Percentiles rank a stretch among this genome's conserved stretches.
Conservation (phyloP, 2,888 invertebrate genomes). For the Caenorhabditis plicata region DNA sequence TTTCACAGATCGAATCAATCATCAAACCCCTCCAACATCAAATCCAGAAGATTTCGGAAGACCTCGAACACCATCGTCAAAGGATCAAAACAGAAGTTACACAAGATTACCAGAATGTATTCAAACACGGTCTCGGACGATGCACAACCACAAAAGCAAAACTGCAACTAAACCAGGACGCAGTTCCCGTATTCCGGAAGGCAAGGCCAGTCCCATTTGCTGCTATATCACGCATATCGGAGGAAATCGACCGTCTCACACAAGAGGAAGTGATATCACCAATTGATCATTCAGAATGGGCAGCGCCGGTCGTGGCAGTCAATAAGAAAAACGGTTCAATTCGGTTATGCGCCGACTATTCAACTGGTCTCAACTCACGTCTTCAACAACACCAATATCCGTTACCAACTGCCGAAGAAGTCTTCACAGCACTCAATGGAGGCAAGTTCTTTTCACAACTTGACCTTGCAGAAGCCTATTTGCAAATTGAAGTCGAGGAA, state of each 20-base stretch:
- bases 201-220: conserved; percentile 23
- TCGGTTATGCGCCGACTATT: conserved; percentile 48
- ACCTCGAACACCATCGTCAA: no score
- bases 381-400: conserved; percentile 37
- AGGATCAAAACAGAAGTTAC: no score
- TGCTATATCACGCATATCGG: neutral
- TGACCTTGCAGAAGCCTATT: conserved; percentile 48
- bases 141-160: conserved; percentile 14
- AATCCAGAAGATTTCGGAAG: no score
- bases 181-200: conserved; percentile 13
- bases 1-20: no score
- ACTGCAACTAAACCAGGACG: conserved; percentile 17
- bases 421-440: conserved; percentile 40
- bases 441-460: conserved; percentile 32
- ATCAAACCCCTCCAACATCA: no score
- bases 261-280: conserved; percentile 16
- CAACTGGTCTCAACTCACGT: conserved; percentile 41
- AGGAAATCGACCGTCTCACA: conserved; percentile 33
- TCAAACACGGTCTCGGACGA: conserved; percentile 15
- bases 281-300: conserved; percentile 40
- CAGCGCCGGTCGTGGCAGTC: conserved; percentile 44
- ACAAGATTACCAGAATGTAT: no score
- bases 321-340: conserved; percentile 39
- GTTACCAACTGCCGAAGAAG: conserved; percentile 37
- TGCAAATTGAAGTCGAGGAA: conserved; percentile 40